Conservation (phyloP, 2,113 vertebrate genomes). For the Taxidea taxus region DNA sequence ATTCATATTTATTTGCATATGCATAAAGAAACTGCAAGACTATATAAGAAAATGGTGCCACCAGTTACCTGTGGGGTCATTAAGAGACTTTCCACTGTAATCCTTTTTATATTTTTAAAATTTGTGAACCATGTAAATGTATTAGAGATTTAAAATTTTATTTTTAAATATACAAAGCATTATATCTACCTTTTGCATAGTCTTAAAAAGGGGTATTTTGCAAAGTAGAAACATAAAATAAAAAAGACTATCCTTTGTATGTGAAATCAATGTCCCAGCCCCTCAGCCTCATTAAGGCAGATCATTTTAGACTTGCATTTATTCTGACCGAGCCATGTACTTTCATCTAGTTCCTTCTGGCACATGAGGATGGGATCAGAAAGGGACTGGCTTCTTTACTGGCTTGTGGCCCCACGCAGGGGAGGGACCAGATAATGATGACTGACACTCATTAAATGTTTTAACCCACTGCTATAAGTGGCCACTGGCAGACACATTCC, state of each 20-base stretch:
- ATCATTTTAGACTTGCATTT: background rate
- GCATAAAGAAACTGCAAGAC: background rate
- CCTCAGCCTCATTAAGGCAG: background rate
- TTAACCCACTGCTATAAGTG: background rate
- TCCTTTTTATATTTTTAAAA: background rate
- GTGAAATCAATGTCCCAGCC: background rate
- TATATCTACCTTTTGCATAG: background rate
- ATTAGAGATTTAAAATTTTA: background rate
- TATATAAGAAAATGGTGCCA: background rate
- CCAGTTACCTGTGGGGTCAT: background rate
- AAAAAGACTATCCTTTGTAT: background rate
- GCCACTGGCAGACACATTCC: fast-evolving
- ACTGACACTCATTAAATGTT: background rate
- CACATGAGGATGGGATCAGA: background rate
- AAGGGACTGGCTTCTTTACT: background rate
- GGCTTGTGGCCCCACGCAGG: background rate
- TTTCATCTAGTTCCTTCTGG: background rate
- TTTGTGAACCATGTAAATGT: background rate
- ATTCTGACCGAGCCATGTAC: background rate
- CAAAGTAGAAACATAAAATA: background rate
- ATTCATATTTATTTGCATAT: background rate
- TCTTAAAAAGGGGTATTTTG: background rate
- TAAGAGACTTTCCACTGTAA: background rate
- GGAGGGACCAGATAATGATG: background rate
- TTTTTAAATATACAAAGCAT: background rate